Base-by-base conservation (phyloP, 2,113 vertebrate species). In the Pionites leucogaster region DNA sequence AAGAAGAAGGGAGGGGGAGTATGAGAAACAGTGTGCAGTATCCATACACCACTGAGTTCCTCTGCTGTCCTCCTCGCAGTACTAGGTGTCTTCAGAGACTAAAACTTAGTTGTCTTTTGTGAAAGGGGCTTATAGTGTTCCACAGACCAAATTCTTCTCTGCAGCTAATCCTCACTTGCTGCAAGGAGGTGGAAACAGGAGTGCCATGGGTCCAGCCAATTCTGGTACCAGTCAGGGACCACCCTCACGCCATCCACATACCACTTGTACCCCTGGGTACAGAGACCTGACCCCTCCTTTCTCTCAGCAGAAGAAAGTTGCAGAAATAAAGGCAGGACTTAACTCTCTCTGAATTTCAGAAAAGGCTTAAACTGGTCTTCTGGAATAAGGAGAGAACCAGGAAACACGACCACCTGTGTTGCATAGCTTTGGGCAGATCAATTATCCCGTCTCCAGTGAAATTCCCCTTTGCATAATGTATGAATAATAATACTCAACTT, bases 341-440 rank as follows among this genome's bases (percentile, higher is more conserved):
- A n/a, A 49, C 9, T 41, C 20, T 28, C 9, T 35, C 7, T 22
- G 63, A 80, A 42, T 49, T 60, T 72, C 78, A 92, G 52, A 37
- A 84, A 65, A 46, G 44, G 22, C 37, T 79, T 23, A 44, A 88
- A 52, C n/a, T 31, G 11, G 19, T 72, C 35, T 70, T 16, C n/a
- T 82, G 67, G 47, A 86, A 44, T 49, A n/a, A 72, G 84, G 37
- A 35, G 49, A 81, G 55, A 77, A 78, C 49, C 68, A 86, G 82
- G 95, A 96, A 93, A 63, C 31, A 55, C 57, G 44, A 92, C 82
- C 86, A 91, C 77, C 59, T 93, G 74, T 92, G 65, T 89, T 94
- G 37, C 70, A 69, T 95, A 95, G 92, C 93, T 96, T 76, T 89
- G 70, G 77, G 88, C 86, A 85, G 49, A 44, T 91, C 86, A 91